Base-by-base conservation (phyloP, 2,797 vertebrate genomes). In the Sebastolobus altivelis region DNA sequence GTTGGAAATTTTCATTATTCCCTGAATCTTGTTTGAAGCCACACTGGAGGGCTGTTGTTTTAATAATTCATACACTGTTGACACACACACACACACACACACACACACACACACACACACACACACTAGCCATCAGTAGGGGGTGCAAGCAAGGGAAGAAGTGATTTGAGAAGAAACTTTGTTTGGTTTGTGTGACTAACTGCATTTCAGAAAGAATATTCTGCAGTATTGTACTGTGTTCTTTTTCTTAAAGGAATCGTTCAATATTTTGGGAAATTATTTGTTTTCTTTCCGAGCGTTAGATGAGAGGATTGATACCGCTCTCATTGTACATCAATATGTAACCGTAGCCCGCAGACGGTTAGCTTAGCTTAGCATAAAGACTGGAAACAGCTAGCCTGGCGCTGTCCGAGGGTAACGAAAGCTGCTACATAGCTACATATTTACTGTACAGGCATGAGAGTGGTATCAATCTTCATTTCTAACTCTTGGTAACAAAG, bases 121-220 rank as follows among this genome's bases (percentile, higher is more conserved):
- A 54, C 49, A 52, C 4, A 46, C n/a, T 13, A 55, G 16, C 0
- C 10, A 74, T 71, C 60, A 52, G n/a, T 20, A 49, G 43, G 43
- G 43, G 16, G 3, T 3, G 43, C 2, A 14, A 66, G 33, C 71
- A 49, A 22, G 8, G 35, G 58, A 75, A 55, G 37, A 25, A 60
- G 25, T 58, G 22, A 70, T 38, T 37, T 66, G 20, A 38, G 8
- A 20, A 20, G 46, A 54, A 60, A 27, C 58, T 60, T 75, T 79
- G 38, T 65, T 54, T 74, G 69, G 73, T 63, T 73, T 52, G 40
- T 43, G 35, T 68, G 70, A 75, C 70, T 79, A 75, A 6, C 16
- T 72, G 49, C 7, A 4, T 62, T 79, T 35, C 37, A 35, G 29
- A 65, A 35, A 43, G n/a, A 16, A 54, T 5, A n/a, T 52, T 38